These are phyloP conservation scores for Papilio demoleus DNA, from an alignment of 2,888 invertebrate species.

Conservation along the genomic window DNA sequence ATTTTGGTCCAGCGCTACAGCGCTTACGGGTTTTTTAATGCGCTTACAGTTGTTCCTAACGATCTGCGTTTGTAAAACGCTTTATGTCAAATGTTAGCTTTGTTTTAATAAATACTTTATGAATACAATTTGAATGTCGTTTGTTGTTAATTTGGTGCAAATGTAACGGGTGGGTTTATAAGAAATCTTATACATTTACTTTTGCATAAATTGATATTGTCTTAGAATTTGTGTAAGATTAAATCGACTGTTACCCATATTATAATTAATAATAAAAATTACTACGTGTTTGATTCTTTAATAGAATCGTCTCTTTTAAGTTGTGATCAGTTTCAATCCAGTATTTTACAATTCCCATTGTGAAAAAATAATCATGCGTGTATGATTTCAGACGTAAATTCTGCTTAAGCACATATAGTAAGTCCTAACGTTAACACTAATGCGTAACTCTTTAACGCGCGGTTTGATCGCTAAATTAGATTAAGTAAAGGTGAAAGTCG, in stretches of 20 bases:
- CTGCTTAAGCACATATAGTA: neutral
- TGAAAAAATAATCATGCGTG: neutral
- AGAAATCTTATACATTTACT: neutral
- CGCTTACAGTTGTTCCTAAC: conserved; percentile 26
- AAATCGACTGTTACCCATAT: neutral
- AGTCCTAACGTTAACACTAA: conserved; percentile 23
- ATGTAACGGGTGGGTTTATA: neutral
- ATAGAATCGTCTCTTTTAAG: neutral
- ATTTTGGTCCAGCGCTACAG: conserved; percentile 36
- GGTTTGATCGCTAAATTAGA: conserved; percentile 39
- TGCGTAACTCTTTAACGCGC: conserved; percentile 34
- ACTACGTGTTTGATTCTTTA: too few relatives aligned
- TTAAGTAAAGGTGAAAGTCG: conserved; percentile 41
- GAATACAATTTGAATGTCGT: neutral
- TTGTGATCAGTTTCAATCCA: neutral
- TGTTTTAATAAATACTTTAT: conserved; percentile 1
- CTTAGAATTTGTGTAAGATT: neutral
- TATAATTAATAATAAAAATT: neutral
- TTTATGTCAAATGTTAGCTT: conserved; percentile 1
- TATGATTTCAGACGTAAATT: neutral
- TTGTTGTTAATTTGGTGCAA: neutral
- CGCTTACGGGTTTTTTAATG: conserved; percentile 37
- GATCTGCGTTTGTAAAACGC: conserved; percentile 13
- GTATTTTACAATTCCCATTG: neutral
- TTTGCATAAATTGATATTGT: neutral